Base-by-base conservation (phyloP, 2,797 vertebrate genomes). In the Gastrophryne carolinensis region DNA sequence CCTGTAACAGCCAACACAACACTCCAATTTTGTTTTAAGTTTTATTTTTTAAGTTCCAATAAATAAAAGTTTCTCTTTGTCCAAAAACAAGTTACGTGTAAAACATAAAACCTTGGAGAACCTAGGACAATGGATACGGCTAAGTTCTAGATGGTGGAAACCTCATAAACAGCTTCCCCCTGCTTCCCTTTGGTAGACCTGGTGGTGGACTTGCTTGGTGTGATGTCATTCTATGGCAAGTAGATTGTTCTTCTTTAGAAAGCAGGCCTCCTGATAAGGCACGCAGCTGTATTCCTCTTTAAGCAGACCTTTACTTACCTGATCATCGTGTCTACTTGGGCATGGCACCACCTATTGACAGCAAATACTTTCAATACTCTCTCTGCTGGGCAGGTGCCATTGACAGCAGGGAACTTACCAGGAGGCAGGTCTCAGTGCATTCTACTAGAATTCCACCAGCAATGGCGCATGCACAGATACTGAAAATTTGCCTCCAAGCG, bases 181-280 rank as follows among this genome's bases (percentile, higher is more conserved):
- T 32, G 52, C 8, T 65, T 52, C 11, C 29, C 39, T 10, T 8
- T 26, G 21, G 30, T 32, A 27, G 17, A 6, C 2, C n/a, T 37
- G 1, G 2, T 17, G 1, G 21, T 13, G 2, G 19, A 17, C n/a
- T 17, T 12, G 21, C 4, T 39, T 27, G 34, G 15, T 2, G 58
- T 72, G 44, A 0, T 8, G 21, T 1, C 12, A 49, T 15, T 78
- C 92, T 82, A 85, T 93, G 73, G 92, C 90, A 49, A 96, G 86
- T 27, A 86, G 83, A 81, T 96, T 94, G 73, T 90, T 93, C 81
- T 91, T 97, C 81, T 94, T 94, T 30, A 96, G 86, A 5, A 85
- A 90, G 82, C 95, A 96, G 75, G 95, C 95, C 81, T 97, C 87
- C 78, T 95, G 89, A 79, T 96, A 96, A 0, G 95, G 92, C 0